phyloP scores from a whole-genome alignment of 2,113 vertebrate species.

The Eulacestoma nigropectus region DNA sequence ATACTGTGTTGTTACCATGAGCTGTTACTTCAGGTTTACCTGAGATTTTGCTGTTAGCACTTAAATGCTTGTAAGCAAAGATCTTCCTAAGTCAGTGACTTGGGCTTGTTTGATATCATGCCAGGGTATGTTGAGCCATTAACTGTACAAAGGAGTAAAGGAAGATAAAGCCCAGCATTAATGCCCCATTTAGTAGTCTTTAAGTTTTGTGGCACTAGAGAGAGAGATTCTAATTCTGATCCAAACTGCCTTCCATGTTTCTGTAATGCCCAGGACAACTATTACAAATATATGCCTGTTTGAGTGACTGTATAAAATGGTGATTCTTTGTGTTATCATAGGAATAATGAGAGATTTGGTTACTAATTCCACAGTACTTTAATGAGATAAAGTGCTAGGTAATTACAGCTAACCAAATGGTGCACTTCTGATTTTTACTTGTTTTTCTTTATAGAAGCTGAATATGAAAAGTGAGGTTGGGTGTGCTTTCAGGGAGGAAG shows the following conservation, averaged over 20 bases:
- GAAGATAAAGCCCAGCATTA: neutral
- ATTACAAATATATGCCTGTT: neutral
- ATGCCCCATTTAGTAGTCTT: neutral
- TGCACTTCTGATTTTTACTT: neutral
- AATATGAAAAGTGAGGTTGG: neutral
- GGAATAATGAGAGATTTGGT: constrained; percentile 9
- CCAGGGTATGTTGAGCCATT: neutral
- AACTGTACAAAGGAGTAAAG: neutral
- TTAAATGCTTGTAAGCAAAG: neutral
- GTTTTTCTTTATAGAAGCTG: neutral
- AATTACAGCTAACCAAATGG: constrained; percentile 2
- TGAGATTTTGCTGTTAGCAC: neutral
- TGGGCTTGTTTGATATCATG: neutral
- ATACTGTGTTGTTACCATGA: neutral
- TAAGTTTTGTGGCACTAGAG: neutral
- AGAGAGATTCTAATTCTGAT: neutral
- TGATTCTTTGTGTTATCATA: neutral
- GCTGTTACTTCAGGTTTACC: neutral
- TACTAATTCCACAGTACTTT: constrained; percentile 18
- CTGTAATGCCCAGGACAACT: neutral
- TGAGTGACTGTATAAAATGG: neutral
- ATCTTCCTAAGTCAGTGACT: neutral
- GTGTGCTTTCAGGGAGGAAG: neutral
- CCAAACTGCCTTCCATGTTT: neutral
- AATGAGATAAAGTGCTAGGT: constrained; percentile 26